phyloP scores from a whole-genome alignment of 2,888 invertebrate species.

The Tyria jacobaeae region DNA sequence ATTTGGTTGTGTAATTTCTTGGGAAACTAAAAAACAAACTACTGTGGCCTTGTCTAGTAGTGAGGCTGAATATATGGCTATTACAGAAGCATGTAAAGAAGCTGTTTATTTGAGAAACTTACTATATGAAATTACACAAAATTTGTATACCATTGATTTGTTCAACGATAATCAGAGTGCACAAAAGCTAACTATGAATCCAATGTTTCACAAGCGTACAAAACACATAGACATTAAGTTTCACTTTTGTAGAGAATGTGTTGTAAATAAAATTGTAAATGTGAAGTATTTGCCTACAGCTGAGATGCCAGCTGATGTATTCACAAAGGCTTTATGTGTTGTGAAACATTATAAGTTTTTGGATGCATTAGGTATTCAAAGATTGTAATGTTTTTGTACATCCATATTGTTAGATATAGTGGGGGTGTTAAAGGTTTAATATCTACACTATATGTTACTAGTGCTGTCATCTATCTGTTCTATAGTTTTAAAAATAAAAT shows the following conservation, averaged over 20 bases:
- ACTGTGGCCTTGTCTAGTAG: conserved; percentile 11
- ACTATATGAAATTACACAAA: conserved; percentile 5
- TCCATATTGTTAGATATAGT: no score
- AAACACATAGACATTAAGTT: conserved; percentile 14
- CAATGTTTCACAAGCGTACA: conserved; percentile 6
- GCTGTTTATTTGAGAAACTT: conserved; percentile 10
- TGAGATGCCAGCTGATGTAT: conserved; percentile 16
- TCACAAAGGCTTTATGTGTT: not conserved
- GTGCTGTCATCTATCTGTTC: no score
- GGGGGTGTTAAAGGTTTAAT: no score
- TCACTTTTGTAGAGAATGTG: conserved; percentile 9
- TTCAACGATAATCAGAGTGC: conserved; percentile 3
- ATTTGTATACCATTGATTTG: not conserved
- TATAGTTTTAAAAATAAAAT: no score
- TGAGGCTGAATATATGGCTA: conserved; percentile 11
- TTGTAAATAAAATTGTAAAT: conserved; percentile 6
- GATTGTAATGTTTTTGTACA: no score
- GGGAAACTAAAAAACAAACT: conserved; percentile 4
- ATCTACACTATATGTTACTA: no score
- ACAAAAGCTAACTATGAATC: conserved; percentile 1
- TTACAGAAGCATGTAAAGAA: conserved; percentile 15
- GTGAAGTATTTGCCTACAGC: conserved; percentile 7
- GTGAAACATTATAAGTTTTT: not conserved
- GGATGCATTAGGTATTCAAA: not conserved
- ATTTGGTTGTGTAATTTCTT: not conserved